A percentile compares a stretch with the other conserved stretches of the same genome.
These are phyloP conservation scores for Dromius quadrimaculatus DNA, from an alignment of 2,888 invertebrate species.

Conservation along the genomic window DNA sequence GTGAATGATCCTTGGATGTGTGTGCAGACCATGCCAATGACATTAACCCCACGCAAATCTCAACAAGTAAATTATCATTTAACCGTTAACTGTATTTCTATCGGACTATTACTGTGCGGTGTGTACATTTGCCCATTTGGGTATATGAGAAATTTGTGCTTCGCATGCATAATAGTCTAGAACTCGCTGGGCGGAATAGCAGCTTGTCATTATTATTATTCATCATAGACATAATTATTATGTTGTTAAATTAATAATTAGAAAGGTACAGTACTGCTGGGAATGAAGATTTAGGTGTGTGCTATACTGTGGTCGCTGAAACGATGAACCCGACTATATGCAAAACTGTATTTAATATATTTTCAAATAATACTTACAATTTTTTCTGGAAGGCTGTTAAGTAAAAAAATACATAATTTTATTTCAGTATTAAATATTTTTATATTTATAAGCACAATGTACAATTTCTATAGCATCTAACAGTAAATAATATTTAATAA, in stretches of 20 bases:
- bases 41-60: conserved; percentile 24
- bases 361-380: no score
- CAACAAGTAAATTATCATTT: conserved; percentile 27
- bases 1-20: not conserved
- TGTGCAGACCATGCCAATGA: conserved; percentile 9
- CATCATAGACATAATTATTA: conserved; percentile 15
- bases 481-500: conserved; percentile 47
- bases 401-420: not conserved
- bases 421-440: conserved; percentile 38
- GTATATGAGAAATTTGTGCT: conserved; percentile 21
- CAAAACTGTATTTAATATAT: no score
- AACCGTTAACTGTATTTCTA: conserved; percentile 29
- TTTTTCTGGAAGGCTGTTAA: no score
- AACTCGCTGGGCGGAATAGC: not conserved
- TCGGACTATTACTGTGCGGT: no score
- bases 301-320: no score
- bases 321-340: no score
- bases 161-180: conserved; percentile 13
- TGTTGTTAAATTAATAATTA: conserved; percentile 9
- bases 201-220: conserved; percentile 23
- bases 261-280: no score
- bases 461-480: conserved; percentile 45
- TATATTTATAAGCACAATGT: conserved; percentile 49
- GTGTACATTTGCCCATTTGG: conserved; percentile 15
- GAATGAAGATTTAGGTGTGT: no score